phyloP scores from a whole-genome alignment of 1,140 invertebrate genomes.

The Nephotettix cincticeps region DNA sequence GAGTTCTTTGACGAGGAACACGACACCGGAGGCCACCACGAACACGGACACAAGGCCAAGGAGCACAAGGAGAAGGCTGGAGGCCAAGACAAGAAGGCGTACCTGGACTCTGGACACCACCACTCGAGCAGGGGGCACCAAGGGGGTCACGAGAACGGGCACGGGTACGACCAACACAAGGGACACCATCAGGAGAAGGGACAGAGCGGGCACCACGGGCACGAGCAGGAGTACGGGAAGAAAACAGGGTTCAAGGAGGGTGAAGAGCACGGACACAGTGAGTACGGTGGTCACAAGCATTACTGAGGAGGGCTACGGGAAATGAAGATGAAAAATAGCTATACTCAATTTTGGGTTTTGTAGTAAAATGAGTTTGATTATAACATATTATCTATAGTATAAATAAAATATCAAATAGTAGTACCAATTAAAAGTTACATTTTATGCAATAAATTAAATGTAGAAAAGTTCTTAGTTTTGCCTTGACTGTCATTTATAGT shows the following conservation, averaged over 20 bases:
- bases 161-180: constrained; percentile 37
- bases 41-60: constrained; percentile 47
- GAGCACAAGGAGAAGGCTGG: constrained; percentile 39
- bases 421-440: no score
- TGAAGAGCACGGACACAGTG: constrained; percentile 39
- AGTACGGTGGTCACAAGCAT: constrained; percentile 25
- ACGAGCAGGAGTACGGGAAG: constrained; percentile 36
- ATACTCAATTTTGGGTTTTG: no score
- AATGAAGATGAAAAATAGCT: no score
- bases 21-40: constrained; percentile 57
- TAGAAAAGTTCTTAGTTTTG: no score
- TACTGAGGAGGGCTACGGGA: background rate
- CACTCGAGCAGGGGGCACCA: constrained; percentile 35
- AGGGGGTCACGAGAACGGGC: constrained; percentile 38
- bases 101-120: constrained; percentile 39
- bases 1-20: constrained; percentile 66
- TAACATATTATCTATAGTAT: no score
- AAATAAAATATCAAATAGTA: no score
- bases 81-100: constrained; percentile 37
- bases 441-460: no score
- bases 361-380: no score
- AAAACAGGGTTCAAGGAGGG: constrained; percentile 39
- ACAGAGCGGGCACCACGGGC: constrained; percentile 34
- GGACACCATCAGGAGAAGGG: constrained; percentile 38
- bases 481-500: no score